phyloP scores from a whole-genome alignment of 2,888 invertebrate genomes.

The Hetaerina titia region DNA sequence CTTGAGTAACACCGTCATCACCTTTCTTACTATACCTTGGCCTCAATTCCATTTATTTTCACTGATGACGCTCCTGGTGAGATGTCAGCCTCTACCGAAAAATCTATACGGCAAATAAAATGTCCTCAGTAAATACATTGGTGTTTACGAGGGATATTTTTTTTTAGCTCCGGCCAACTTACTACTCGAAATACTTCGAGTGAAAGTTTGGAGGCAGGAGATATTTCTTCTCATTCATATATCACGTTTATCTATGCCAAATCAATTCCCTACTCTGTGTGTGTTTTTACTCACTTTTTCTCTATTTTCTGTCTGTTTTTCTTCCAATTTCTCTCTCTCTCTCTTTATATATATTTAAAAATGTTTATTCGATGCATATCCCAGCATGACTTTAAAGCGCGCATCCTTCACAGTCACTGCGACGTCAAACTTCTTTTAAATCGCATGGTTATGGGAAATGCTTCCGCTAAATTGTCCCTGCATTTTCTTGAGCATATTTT shows the following conservation, averaged over 20 bases:
- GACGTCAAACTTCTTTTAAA: background rate
- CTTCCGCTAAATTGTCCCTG: background rate
- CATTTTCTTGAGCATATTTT: background rate
- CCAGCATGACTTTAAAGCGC: background rate
- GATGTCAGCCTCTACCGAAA: background rate
- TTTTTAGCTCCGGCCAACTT: background rate
- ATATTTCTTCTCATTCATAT: background rate
- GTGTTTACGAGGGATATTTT: background rate
- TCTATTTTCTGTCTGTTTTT: background rate
- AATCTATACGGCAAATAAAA: background rate
- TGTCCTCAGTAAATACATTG: background rate
- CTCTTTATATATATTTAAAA: background rate
- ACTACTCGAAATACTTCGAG: background rate
- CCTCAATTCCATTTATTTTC: background rate
- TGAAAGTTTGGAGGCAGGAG: background rate
- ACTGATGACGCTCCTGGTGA: background rate
- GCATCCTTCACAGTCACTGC: background rate
- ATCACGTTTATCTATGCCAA: background rate
- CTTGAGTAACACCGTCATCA: background rate
- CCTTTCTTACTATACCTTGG: background rate
- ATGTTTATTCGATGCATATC: background rate
- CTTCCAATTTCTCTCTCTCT: background rate
- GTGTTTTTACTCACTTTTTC: background rate
- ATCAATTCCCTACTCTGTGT: background rate
- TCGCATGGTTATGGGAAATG: slow-evolving; percentile 3